phyloP scores from a whole-genome alignment of 2,113 vertebrate genomes.

The Martes martes region DNA sequence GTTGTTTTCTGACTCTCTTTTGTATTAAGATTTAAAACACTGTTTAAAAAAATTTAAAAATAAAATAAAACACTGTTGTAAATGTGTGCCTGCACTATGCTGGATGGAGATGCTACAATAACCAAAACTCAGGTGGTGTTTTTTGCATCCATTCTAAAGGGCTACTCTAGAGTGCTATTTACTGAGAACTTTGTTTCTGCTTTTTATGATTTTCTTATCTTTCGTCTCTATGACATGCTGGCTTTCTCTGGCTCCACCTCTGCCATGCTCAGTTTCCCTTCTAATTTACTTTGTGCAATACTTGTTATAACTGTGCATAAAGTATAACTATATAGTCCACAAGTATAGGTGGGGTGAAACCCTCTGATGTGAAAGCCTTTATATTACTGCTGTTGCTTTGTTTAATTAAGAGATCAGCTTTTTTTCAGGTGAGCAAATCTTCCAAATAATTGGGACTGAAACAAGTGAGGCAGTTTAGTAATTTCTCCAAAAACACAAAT shows the following conservation, averaged over 20 bases:
- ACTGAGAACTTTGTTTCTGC: neutral
- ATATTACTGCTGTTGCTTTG: neutral
- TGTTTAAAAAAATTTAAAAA: neutral
- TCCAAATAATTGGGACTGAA: neutral
- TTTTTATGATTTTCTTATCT: neutral
- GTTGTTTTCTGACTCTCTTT: neutral
- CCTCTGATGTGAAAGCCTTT: neutral
- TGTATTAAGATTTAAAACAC: neutral
- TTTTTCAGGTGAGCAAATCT: neutral
- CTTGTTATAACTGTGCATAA: neutral
- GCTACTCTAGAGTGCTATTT: neutral
- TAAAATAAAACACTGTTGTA: neutral
- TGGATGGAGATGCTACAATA: neutral
- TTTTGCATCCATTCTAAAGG: neutral
- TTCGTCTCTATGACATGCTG: neutral
- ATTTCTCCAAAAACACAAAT: neutral
- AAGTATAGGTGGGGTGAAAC: neutral
- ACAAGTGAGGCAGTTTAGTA: neutral
- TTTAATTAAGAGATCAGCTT: neutral
- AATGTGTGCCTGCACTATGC: neutral
- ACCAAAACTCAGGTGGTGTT: neutral
- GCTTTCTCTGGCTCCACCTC: neutral
- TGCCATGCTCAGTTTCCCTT: conserved; percentile 2
- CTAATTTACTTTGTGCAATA: neutral
- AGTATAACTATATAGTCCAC: neutral